Conservation (phyloP, 2,113 vertebrate genomes). For the Stictonetta naevosa region DNA sequence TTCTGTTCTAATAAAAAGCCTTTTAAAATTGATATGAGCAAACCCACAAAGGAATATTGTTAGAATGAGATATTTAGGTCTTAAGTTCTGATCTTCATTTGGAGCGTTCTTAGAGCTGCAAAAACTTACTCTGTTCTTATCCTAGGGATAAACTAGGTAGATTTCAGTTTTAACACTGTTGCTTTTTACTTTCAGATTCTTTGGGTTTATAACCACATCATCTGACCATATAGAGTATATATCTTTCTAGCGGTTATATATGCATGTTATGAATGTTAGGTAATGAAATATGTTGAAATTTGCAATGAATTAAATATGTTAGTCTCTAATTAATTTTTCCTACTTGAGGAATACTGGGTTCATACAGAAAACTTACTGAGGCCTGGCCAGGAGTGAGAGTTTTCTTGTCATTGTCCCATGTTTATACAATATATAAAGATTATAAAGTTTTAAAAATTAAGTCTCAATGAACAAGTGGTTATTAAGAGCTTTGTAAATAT, state of each 20-base stretch:
- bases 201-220: background rate
- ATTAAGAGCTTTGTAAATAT: background rate
- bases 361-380: background rate
- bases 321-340: background rate
- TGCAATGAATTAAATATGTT: background rate
- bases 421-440: background rate
- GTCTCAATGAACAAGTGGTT: background rate
- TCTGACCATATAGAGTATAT: background rate
- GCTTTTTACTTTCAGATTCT: background rate
- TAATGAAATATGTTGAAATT: background rate
- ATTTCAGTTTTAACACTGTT: background rate
- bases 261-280: background rate
- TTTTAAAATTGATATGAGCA: background rate
- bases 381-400: background rate
- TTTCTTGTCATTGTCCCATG: background rate
- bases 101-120: background rate
- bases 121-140: background rate
- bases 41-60: background rate
- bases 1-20: background rate
- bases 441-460: background rate
- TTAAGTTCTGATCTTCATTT: background rate
- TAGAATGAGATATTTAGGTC: background rate
- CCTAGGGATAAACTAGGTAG: background rate
- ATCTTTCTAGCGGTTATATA: background rate
- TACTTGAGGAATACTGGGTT: background rate